Conservation (phyloP, 2,113 vertebrate genomes). For the Nerophis ophidion region DNA sequence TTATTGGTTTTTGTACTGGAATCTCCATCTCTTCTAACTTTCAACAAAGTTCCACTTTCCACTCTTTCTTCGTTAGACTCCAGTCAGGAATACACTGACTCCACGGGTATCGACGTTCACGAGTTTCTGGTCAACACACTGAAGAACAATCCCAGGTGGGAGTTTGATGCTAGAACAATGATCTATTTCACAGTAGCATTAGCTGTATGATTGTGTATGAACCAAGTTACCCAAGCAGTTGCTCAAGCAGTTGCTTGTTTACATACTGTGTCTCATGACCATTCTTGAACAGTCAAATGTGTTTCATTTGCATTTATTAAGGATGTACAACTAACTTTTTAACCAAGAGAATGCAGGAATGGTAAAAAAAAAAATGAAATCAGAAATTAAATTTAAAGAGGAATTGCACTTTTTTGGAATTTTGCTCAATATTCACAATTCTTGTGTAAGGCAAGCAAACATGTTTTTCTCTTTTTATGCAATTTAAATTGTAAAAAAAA, state of each 20-base stretch:
- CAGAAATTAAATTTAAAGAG: no score
- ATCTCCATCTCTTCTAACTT: neutral
- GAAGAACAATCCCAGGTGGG: conserved; percentile 99
- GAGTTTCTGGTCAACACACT: conserved; percentile 99
- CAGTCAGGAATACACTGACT: conserved; percentile 99
- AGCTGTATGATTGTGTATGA: neutral
- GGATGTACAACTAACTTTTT: no score
- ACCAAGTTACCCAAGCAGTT: neutral
- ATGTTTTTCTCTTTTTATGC: no score
- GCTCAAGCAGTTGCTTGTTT: neutral
- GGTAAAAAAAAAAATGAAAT: no score
- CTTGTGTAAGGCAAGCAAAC: no score
- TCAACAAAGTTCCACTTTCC: neutral
- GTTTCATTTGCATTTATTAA: no score
- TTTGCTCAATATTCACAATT: no score
- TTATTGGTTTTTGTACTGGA: neutral
- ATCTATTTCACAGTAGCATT: neutral
- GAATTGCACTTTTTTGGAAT: no score
- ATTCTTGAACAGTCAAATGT: no score
- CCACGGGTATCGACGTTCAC: conserved; percentile 97
- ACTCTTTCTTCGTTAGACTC: conserved; percentile 76
- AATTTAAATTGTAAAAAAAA: no score
- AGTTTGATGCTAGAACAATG: neutral
- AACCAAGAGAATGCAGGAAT: neutral
- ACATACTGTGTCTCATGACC: neutral